Percentiles rank a stretch among this genome's conserved stretches.
Evolutionary conservation across 2,113 vertebrate genomes (phyloP).

Genomic region (Peromyscus californicus): DNA sequence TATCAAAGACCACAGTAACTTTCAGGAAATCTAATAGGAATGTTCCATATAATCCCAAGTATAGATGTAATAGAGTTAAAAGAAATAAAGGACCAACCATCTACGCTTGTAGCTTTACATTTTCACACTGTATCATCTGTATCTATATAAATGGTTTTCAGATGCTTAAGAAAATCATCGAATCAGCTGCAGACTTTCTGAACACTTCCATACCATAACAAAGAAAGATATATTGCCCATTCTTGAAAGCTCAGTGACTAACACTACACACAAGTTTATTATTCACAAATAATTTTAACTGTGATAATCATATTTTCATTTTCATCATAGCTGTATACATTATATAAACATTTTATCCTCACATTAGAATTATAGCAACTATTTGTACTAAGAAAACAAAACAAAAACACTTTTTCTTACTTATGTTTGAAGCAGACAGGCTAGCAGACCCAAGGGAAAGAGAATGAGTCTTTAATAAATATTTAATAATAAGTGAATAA

Average conservation of each 20-base stretch:
- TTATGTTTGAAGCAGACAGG: background rate
- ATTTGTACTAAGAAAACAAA: background rate
- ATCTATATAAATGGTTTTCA: conserved; percentile 8
- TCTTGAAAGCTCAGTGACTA: background rate
- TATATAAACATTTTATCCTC: background rate
- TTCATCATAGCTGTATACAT: conserved; percentile 12
- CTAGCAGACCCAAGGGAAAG: background rate
- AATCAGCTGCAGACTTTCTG: background rate
- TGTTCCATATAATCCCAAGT: conserved; percentile 14
- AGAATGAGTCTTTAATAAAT: conserved; percentile 48
- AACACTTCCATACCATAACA: background rate
- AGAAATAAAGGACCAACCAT: conserved; percentile 2
- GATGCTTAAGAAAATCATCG: conserved; percentile 42
- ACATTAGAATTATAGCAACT: background rate
- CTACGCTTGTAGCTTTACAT: conserved; percentile 43
- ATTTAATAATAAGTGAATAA: conserved; percentile 26
- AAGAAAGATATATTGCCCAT: background rate
- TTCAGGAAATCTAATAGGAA: background rate
- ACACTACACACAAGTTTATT: background rate
- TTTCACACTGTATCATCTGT: conserved; percentile 31
- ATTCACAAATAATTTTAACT: conserved; percentile 23
- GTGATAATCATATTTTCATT: background rate
- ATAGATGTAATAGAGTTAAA: background rate
- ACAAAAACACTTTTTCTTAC: background rate
- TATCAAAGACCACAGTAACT: background rate